These are phyloP conservation scores for Thrips palmi DNA, from an alignment of 1,140 invertebrate species.

Conservation along the genomic window DNA sequence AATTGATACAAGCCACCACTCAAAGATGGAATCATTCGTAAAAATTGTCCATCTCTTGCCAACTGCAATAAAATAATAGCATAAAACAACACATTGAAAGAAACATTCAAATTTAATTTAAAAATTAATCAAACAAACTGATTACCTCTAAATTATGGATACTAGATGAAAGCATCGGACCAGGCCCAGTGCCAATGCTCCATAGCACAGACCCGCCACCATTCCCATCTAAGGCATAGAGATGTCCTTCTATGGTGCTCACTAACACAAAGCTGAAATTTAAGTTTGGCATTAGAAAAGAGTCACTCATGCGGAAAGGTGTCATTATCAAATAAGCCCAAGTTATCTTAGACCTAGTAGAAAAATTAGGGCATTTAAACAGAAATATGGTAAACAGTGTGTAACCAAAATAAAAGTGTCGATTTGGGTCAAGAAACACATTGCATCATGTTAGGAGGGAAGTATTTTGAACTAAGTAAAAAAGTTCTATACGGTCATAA, in stretches of 20 bases:
- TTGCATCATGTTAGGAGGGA: too few species aligned
- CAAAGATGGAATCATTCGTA: constrained; percentile 77
- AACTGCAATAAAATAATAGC: constrained; percentile 35
- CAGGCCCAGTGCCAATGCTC: constrained; percentile 50
- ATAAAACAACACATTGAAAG: neutral
- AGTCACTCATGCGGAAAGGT: too few species aligned
- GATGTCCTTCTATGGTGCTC: constrained; percentile 69
- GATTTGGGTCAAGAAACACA: too few species aligned
- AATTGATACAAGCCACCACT: constrained; percentile 79
- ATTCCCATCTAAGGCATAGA: constrained; percentile 54
- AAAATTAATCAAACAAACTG: neutral
- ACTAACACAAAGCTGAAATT: constrained; percentile 58
- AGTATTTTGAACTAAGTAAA: too few species aligned
- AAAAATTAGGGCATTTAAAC: too few species aligned
- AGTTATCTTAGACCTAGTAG: too few species aligned
- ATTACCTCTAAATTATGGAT: constrained; percentile 63
- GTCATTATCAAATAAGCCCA: too few species aligned
- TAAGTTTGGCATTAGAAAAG: too few species aligned
- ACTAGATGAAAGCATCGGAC: constrained; percentile 61
- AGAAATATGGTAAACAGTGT: too few species aligned
- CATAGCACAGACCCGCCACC: constrained; percentile 50
- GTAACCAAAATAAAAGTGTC: too few species aligned
- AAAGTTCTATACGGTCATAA: too few species aligned
- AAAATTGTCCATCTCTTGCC: constrained; percentile 65
- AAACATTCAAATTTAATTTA: neutral